Evolutionary conservation across 2,888 invertebrate genomes (phyloP), one percentile per base, ranked within the genome.

Genomic region (Synergus umbraculus): DNA sequence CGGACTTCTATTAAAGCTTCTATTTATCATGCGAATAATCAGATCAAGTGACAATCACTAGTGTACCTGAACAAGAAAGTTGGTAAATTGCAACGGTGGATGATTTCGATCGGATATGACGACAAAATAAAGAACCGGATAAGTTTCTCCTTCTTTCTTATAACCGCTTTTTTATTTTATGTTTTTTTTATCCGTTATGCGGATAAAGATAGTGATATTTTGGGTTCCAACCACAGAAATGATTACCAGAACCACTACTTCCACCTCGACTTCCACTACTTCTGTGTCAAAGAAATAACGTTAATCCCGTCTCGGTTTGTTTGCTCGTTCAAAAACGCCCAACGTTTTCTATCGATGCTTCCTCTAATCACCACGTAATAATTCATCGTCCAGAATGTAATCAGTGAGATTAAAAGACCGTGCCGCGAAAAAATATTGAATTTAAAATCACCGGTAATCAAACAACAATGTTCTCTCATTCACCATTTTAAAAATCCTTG

Each of bases 251-350:
- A 81, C 77, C 82, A 41, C 41, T 43, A 66, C 10, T 43, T 66
- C 12, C 18, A n/a, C 3, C n/a, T 64, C 29, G 37, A 44, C 46
- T 12, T 49, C 15, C 9, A 49, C 22, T 46, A 64, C 87, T 86
- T 88, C 86, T 84, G 85, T 87, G 86, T 86, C 86, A 87, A 81
- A 84, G 84, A 81, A 82, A 84, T 81, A 83, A 65, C 82, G 83
- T 82, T 83, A 81, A 77, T 81, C 84, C 85, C 83, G 86, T 86
- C 83, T 82, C 85, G 86, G 85, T 85, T 78, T 84, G 84, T 84
- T 83, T 83, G 77, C 79, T 76, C 65, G 81, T 83, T 81, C 82
- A 69, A 73, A 37, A 60, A 85, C 86, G 85, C 83, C 82, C 82
- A 84, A 82, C 29, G 81, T 76, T 82, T 84, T 80, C 79, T 82